These are phyloP conservation scores for Catocala fraxini DNA, from an alignment of 2,888 invertebrate genomes.

Conservation along the genomic window DNA sequence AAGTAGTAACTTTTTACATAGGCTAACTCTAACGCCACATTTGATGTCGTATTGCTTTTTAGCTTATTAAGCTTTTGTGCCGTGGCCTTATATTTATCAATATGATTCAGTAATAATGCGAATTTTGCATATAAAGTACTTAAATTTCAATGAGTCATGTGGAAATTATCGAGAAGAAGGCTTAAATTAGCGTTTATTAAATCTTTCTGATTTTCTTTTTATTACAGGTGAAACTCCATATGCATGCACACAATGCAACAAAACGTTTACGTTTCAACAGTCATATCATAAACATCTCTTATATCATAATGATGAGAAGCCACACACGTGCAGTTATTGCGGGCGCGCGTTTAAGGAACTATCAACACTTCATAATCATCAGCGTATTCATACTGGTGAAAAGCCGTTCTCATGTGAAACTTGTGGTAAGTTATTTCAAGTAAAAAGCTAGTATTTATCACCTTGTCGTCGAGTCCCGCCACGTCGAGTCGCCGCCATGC, in stretches of 20 bases:
- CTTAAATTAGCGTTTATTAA: too few species aligned
- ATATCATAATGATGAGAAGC: conserved; percentile 95
- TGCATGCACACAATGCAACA: conserved; percentile 93
- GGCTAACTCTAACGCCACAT: conserved; percentile 34
- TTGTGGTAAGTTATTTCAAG: conserved; percentile 89
- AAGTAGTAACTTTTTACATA: conserved; percentile 33
- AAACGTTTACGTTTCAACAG: conserved; percentile 96
- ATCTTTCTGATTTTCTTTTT: conserved; percentile 9
- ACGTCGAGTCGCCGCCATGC: too few species aligned
- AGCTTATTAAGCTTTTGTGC: conserved; percentile 9
- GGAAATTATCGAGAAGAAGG: too few species aligned
- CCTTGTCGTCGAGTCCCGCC: too few species aligned
- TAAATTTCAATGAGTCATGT: too few species aligned
- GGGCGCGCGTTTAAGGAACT: conserved; percentile 95
- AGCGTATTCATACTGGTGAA: conserved; percentile 94
- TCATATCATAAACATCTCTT: conserved; percentile 96
- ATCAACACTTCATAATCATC: conserved; percentile 95
- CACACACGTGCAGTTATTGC: conserved; percentile 92
- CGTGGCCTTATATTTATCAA: not conserved
- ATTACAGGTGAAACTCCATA: conserved; percentile 95
- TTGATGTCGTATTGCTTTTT: conserved; percentile 13
- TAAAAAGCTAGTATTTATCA: not conserved
- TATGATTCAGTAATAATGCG: too few species aligned
- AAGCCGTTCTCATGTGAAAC: conserved; percentile 95
- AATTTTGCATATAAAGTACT: too few species aligned